Evolutionary conservation across 2,113 vertebrate species (phyloP).

Genomic region (Oryzias curvinotus): DNA sequence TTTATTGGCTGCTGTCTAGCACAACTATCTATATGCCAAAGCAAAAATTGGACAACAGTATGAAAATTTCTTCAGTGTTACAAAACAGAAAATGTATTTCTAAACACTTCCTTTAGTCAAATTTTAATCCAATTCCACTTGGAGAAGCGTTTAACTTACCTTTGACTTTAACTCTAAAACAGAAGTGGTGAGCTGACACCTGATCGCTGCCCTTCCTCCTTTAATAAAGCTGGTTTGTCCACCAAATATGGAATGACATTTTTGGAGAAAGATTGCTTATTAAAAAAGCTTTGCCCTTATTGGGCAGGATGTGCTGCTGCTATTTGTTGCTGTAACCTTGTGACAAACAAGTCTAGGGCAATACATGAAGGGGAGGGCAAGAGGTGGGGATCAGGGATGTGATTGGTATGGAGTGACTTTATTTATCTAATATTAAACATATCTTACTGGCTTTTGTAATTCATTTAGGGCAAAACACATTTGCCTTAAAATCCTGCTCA

Average conservation of each 20-base stretch:
- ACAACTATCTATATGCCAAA: too few relatives aligned
- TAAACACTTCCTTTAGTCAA: background rate
- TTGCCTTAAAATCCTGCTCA: background rate
- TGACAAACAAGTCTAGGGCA: slow-evolving; percentile 56
- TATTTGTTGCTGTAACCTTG: slow-evolving; percentile 64
- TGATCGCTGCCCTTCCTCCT: slow-evolving; percentile 28
- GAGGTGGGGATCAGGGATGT: slow-evolving; percentile 40
- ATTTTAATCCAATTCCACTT: background rate
- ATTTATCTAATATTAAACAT: slow-evolving; percentile 13
- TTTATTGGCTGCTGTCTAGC: background rate
- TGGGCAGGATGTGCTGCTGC: slow-evolving; percentile 37
- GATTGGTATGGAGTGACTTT: slow-evolving; percentile 41
- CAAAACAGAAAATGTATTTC: background rate
- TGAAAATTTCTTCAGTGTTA: background rate
- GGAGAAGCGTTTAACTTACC: slow-evolving; percentile 41
- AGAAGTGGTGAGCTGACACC: slow-evolving; percentile 11
- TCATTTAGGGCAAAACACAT: background rate
- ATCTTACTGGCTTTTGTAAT: background rate
- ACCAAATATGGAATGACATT: slow-evolving; percentile 57
- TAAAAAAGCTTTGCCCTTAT: slow-evolving; percentile 45
- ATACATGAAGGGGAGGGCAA: slow-evolving; percentile 46
- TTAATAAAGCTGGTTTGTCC: slow-evolving; percentile 57
- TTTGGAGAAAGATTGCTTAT: slow-evolving; percentile 44
- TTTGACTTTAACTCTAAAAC: slow-evolving; percentile 37
- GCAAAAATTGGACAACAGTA: background rate